phyloP scores from a whole-genome alignment of 2,888 invertebrate species.

The Gymnocheta viridis region DNA sequence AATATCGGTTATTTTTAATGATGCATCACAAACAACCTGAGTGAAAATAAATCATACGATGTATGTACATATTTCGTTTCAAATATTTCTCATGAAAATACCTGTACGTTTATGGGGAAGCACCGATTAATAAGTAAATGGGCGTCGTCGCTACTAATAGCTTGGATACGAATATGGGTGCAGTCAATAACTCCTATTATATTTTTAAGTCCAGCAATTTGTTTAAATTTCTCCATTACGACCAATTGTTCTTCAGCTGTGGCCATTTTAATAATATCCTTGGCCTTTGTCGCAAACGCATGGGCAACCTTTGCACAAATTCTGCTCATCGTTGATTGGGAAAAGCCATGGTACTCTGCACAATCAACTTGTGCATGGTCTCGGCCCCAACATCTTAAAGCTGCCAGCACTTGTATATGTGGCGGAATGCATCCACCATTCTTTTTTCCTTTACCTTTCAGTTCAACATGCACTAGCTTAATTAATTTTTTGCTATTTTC shows the following conservation, averaged over 20 bases:
- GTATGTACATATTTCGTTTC: not conserved
- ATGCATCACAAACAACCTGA: slow-evolving; percentile 27
- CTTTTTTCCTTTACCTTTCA: slow-evolving; percentile 14
- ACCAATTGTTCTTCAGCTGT: slow-evolving; percentile 1
- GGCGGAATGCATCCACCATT: slow-evolving; percentile 15
- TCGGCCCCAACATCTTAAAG: slow-evolving; percentile 19
- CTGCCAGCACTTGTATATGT: slow-evolving; percentile 23
- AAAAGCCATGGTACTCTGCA: slow-evolving; percentile 11
- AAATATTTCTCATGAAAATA: not conserved
- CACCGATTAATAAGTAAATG: no score
- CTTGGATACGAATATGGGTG: slow-evolving; percentile 48
- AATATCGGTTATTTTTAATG: slow-evolving; percentile 38
- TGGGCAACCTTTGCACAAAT: not conserved
- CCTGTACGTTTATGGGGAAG: slow-evolving; percentile 14
- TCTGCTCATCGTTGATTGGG: slow-evolving; percentile 24
- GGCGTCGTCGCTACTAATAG: slow-evolving; percentile 16
- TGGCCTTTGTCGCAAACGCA: slow-evolving; percentile 15
- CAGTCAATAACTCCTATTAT: slow-evolving; percentile 54
- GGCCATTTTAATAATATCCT: slow-evolving; percentile 23
- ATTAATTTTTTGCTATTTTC: slow-evolving; percentile 26
- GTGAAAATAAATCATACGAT: no score
- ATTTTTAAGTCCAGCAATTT: slow-evolving; percentile 44
- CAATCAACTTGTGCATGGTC: slow-evolving; percentile 18
- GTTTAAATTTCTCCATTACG: slow-evolving; percentile 30
- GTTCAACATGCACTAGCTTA: not conserved